Evolutionary conservation across 2,888 invertebrate genomes (phyloP), one percentile per base, ranked within the genome.

Genomic region (Ceriagrion tenellum): DNA sequence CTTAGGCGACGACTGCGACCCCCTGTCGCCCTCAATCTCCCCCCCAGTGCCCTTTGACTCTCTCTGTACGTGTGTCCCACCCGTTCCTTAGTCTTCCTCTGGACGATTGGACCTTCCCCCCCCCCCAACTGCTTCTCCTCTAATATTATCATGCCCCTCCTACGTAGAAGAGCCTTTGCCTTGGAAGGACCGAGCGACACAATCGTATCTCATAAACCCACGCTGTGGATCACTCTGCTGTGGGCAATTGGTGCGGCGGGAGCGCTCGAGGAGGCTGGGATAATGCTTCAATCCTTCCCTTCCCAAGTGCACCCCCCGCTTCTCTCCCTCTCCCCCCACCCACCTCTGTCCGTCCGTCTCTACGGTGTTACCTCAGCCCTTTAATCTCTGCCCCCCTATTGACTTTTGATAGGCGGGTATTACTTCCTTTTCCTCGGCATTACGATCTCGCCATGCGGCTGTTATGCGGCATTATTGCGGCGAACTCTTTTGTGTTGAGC

Each of bases 171-270:
- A n/a, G 69, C 12, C 30, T n/a, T n/a, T n/a, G 81, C 13, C 81
- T 81, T 23, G 81, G 81, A 81, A 81, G 81, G 81, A 35, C 81
- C 81, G 35, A 35, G 81, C 81, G 35, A 35, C 74, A 69, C 40
- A 74, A 69, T 93, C 93, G n/a, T 47, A 47, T 69, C 91, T 91
- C 59, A 40, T 59, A 40, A 91, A 40, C 91, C 74, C n/a, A 47
- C 93, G 93, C 93, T 69, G n/a, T n/a, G 47, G 93, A 16, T 59
- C 93, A 63, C 63, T 20, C 23, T 40, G 47, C 89, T n/a, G 40
- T n/a, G 35, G 63, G 26, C 81, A 81, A 81, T 81, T 81, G 81
- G 35, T 35, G 81, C 35, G 74, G 74, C 20, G n/a, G 69, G 69
- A n/a, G n/a, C 69, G n/a, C n/a, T n/a, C n/a, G n/a, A n/a, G n/a